Percentiles rank a stretch among this genome's conserved stretches.
Conservation (phyloP, 2,797 vertebrate genomes). For the Enteromius mattozi region DNA sequence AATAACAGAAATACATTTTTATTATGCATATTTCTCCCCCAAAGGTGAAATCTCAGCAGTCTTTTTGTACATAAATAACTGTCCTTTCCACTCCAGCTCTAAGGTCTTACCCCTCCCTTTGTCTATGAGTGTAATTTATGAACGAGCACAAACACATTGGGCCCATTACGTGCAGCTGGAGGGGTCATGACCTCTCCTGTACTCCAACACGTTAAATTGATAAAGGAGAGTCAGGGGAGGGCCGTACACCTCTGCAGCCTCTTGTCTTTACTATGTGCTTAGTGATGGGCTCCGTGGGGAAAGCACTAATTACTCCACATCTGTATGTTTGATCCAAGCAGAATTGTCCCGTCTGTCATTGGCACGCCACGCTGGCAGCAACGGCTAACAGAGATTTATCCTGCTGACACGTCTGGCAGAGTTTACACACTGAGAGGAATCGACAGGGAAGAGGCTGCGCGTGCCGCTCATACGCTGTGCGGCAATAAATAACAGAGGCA, state of each 20-base stretch:
- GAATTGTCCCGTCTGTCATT: constrained; percentile 99
- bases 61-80: constrained; percentile 63
- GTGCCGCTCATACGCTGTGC: constrained; percentile 46
- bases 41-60: constrained; percentile 10
- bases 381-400: constrained; percentile 94
- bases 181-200: constrained; percentile 96
- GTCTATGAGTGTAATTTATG: constrained; percentile 61
- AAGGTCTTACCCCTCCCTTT: constrained; percentile 79
- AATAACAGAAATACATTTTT: background rate
- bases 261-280: constrained; percentile 92
- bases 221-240: constrained; percentile 95
- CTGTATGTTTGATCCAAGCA: constrained; percentile 99
- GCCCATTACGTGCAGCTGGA: constrained; percentile 94
- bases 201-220: constrained; percentile 97
- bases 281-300: constrained; percentile 97
- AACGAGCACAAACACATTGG: constrained; percentile 68
- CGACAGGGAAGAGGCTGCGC: constrained; percentile 85
- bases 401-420: constrained; percentile 91
- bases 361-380: constrained; percentile 91
- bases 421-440: constrained; percentile 89
- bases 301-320: constrained; percentile 99
- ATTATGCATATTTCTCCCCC: constrained; percentile 10
- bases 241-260: constrained; percentile 83
- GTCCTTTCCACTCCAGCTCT: constrained; percentile 72
- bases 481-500: constrained; percentile 58